Conservation (phyloP, 1,140 invertebrate genomes). For the Tribolium madens region DNA sequence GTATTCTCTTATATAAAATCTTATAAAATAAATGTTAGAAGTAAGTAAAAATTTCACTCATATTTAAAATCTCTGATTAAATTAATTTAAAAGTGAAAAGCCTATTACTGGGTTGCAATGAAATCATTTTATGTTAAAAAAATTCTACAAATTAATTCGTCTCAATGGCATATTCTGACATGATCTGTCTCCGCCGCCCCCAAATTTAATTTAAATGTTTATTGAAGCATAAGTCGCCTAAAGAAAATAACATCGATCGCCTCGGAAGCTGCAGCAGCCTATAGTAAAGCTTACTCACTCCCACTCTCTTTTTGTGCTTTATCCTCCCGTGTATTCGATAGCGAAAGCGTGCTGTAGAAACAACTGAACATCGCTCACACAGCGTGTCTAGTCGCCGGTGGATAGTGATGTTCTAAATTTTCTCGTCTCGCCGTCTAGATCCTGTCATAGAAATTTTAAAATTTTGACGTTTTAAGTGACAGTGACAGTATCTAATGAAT, state of each 20-base stretch:
- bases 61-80: too few relatives aligned
- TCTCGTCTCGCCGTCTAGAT: not conserved
- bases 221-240: not conserved
- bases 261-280: conserved; percentile 25
- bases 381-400: conserved; percentile 18
- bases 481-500: conserved; percentile 12
- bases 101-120: too few relatives aligned
- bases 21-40: too few relatives aligned
- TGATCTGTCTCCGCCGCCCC: not conserved
- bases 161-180: not conserved
- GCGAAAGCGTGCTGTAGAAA: conserved; percentile 32
- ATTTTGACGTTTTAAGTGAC: conserved; percentile 11
- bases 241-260: conserved; percentile 16
- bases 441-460: conserved; percentile 2
- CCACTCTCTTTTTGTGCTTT: conserved; percentile 33
- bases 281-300: conserved; percentile 10
- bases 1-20: too few relatives aligned
- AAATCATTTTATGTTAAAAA: too few relatives aligned
- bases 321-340: conserved; percentile 31
- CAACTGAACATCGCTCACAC: conserved; percentile 3
- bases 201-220: not conserved
- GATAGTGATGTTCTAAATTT: not conserved
- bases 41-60: too few relatives aligned
- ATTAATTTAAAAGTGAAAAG: too few relatives aligned
- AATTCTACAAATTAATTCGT: too few relatives aligned